Base-by-base conservation (phyloP, 23 tunicate genomes). In the Diplosoma virens region DNA sequence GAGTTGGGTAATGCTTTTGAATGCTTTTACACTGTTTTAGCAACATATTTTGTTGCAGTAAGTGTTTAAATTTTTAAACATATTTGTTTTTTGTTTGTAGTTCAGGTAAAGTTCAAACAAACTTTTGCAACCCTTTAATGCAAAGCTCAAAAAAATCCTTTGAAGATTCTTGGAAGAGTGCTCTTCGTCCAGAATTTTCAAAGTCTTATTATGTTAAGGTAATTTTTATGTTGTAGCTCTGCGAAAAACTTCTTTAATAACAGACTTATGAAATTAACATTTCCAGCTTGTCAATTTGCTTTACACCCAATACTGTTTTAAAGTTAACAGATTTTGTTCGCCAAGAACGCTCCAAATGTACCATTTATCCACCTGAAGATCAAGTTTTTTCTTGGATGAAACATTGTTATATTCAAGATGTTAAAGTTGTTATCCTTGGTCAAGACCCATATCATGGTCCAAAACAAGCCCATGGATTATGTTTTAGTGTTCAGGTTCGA, bases 361-460 rank as follows among this genome's bases (percentile, higher is more conserved):
- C 78, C 68, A 60, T 92, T 18, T 92, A 85, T 60, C 97, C 97
- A 1, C 87, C 92, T 53, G 59, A 29, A 0, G 52, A 85, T 21
- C 82, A 85, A 2, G 87, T 92, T 59, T 92, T 85, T 79, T 80
- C 97, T 33, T 92, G 97, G 97, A 92, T 86, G 25, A 80, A 63
- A 9, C 74, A 77, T 41, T 82, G 84, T 30, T 6, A 54, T 1
- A 76, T 92, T 5, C 24, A 60, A 69, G 84, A 85, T 47, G 85
- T 85, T 30, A 93, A 95, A 85, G 99, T 95, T 33, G 96, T 95
- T 1, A 89, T 95, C 17, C 85, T 95, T 30, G 99, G 99, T 23
- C 99, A 95, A 47, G 99, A 95, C 36, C 99, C 99, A 0, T 95
- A 95, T 52, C 99, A 95, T 59, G 99, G 99, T 23, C 88, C 73